Evolutionary conservation across 2,113 vertebrate genomes (phyloP).

Genomic region (Pachypanchax playfairii): DNA sequence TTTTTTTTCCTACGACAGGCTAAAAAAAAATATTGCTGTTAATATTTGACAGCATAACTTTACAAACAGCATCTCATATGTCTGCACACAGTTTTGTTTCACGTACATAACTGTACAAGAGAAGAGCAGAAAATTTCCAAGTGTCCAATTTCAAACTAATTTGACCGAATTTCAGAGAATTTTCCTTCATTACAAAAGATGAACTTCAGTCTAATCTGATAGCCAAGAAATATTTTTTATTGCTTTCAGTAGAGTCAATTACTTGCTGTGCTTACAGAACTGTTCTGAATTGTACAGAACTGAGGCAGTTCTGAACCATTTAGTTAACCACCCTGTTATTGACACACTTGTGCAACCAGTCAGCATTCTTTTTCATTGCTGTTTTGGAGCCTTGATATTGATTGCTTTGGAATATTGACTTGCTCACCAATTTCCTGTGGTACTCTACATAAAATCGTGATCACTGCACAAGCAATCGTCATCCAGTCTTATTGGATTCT

Average conservation of each 20-base stretch:
- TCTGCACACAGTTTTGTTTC: too few species aligned
- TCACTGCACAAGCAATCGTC: slow-evolving; percentile 61
- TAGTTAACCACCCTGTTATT: slow-evolving; percentile 17
- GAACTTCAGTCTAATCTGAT: background rate
- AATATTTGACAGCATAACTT: too few species aligned
- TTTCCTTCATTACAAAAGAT: background rate
- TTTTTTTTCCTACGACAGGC: too few species aligned
- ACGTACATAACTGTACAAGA: background rate
- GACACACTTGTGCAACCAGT: slow-evolving; percentile 27
- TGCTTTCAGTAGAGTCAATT: background rate
- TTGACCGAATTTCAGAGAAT: background rate
- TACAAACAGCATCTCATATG: too few species aligned
- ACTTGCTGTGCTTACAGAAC: slow-evolving; percentile 1
- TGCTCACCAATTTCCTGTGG: slow-evolving; percentile 43
- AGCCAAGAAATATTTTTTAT: background rate
- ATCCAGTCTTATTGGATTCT: slow-evolving; percentile 47
- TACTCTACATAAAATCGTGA: slow-evolving; percentile 63
- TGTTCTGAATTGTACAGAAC: background rate
- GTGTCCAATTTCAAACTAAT: slow-evolving; percentile 23
- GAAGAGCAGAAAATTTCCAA: background rate
- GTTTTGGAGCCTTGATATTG: slow-evolving; percentile 56
- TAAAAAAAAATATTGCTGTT: too few species aligned
- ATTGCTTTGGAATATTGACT: slow-evolving; percentile 71
- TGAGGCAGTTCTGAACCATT: background rate
- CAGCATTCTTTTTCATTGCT: slow-evolving; percentile 37